Evolutionary conservation across 2,113 vertebrate species (phyloP).

Genomic region (Leucoraja erinaceus): DNA sequence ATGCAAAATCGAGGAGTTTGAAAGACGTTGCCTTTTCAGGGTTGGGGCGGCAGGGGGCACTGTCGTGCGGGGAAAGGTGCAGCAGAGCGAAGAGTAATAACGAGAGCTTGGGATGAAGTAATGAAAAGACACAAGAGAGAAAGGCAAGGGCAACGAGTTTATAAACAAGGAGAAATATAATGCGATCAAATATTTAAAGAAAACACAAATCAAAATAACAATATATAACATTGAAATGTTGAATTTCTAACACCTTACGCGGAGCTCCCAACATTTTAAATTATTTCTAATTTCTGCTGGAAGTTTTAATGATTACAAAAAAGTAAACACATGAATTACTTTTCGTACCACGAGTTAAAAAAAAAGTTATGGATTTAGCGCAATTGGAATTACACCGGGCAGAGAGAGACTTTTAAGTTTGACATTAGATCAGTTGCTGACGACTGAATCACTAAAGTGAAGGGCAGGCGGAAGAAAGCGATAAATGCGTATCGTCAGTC

Average conservation of each 20-base stretch:
- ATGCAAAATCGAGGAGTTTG: conserved; percentile 8
- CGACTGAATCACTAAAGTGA: background rate
- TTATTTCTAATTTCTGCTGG: background rate
- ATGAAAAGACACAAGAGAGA: background rate
- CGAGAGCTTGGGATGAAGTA: background rate
- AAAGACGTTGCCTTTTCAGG: background rate
- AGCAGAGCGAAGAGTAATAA: background rate
- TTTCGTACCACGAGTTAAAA: background rate
- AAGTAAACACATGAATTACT: background rate
- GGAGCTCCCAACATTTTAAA: background rate
- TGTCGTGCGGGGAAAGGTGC: conserved; percentile 24
- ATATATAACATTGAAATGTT: background rate
- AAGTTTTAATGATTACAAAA: background rate
- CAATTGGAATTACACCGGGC: background rate
- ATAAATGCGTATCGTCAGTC: background rate
- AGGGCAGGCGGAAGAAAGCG: background rate
- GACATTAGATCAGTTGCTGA: background rate
- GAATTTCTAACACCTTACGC: background rate
- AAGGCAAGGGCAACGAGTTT: background rate
- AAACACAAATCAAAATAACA: background rate
- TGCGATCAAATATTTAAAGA: background rate
- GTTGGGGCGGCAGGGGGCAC: conserved; percentile 13
- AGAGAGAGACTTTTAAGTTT: background rate
- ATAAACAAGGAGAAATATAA: background rate
- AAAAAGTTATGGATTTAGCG: background rate